Base-by-base conservation (phyloP, 2,113 vertebrate genomes). In the Eublepharis macularius region DNA sequence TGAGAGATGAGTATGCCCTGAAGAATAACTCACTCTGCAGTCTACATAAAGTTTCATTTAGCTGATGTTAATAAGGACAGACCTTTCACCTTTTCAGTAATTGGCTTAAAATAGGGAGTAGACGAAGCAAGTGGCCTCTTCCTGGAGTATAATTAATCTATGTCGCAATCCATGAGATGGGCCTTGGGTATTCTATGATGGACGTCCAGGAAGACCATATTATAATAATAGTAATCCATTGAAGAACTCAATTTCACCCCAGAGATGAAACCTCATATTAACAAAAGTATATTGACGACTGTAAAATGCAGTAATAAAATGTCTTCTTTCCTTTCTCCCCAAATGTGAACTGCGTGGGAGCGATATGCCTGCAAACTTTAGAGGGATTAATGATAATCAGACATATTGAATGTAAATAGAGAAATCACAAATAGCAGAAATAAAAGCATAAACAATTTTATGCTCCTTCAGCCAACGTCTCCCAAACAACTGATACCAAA, bases 31-130 rank as follows among this genome's bases (percentile, higher is more conserved):
- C 57, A 51, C 54, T 51, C 68, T 68, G 54, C 75, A 21, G 76
- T 83, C 81, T 83, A 83, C 47, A 54, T 80, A 79, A 79, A 78
- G 76, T 74, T 80, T 86, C 84, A 86, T 86, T 86, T 86, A 86
- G 77, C 54, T 32, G 54, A 79, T 74, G 69, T 73, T 79, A 83
- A 65, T 87, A 83, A 83, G 68, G 68, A 74, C 76, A 74, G 54
- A 74, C 45, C 76, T 83, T 83, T 87, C 68, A 79, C 81, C 86
- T 80, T 83, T 83, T 34, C 54, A 51, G 41, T 87, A 79, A 87
- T 83, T 79, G 75, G 81, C 81, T 79, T 87, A 83, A 83, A 87
- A 87, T 69, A 83, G 66, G 80, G 77, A 90, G 80, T 88, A 43
- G 81, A 69, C 88, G 17, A 51, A 74, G 54, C 84, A 51, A 84